Conservation (phyloP, 2,888 invertebrate genomes). For the Drosophila mettleri region DNA sequence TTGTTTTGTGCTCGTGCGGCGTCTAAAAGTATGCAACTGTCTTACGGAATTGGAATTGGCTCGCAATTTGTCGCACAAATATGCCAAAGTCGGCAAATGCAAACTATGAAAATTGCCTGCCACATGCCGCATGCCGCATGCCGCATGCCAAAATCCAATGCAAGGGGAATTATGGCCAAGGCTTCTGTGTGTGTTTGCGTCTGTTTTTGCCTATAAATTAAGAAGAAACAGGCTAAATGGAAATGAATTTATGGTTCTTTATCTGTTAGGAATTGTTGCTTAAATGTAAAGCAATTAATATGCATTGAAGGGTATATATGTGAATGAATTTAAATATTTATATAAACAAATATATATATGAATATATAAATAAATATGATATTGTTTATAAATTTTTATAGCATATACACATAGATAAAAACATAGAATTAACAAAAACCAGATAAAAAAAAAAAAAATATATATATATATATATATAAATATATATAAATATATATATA, state of each 20-base stretch:
- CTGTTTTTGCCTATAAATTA: background rate
- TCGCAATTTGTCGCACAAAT: slow-evolving; percentile 53
- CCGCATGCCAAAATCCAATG: slow-evolving; percentile 6
- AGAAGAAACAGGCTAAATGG: background rate
- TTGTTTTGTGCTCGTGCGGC: slow-evolving; percentile 18
- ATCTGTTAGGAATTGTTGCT: background rate
- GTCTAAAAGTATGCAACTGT: slow-evolving; percentile 40
- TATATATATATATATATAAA: background rate
- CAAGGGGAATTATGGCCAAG: background rate
- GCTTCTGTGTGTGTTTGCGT: no score
- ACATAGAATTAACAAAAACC: no score
- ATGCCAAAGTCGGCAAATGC: slow-evolving; percentile 29
- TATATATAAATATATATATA: background rate
- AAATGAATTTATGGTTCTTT: background rate
- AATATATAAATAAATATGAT: no score
- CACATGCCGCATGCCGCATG: slow-evolving; percentile 14
- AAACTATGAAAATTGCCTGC: slow-evolving; percentile 19
- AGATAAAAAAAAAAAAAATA: no score
- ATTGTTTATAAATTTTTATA: no score
- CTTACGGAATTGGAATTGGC: slow-evolving; percentile 45
- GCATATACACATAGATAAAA: no score
- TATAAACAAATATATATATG: background rate
- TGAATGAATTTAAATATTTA: no score
- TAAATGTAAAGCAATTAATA: background rate
- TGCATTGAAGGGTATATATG: background rate